Conservation (phyloP, 2,888 invertebrate species). For the Gari tellinella region DNA sequence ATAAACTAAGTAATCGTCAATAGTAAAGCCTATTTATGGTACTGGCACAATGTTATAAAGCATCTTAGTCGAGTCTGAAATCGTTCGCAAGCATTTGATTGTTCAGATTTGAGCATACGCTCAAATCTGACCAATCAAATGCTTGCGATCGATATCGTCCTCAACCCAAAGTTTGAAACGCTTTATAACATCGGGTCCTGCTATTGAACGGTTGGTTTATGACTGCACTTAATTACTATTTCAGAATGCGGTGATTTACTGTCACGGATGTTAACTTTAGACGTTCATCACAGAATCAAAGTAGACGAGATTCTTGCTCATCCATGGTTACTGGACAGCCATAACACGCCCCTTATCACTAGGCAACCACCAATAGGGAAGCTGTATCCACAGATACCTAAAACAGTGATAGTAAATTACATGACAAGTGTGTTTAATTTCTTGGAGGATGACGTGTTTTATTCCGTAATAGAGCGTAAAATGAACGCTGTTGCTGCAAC, state of each 20-base stretch:
- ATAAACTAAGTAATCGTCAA: too few species aligned
- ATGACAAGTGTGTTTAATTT: constrained; percentile 71
- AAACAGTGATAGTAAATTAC: constrained; percentile 67
- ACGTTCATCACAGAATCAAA: constrained; percentile 68
- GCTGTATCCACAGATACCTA: constrained; percentile 57
- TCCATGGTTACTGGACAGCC: constrained; percentile 68
- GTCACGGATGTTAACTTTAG: constrained; percentile 67
- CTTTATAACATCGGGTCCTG: too few species aligned
- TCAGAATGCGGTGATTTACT: constrained; percentile 73
- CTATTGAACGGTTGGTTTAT: too few species aligned
- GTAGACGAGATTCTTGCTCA: constrained; percentile 71
- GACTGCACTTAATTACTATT: too few species aligned
- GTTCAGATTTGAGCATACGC: too few species aligned
- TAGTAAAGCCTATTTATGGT: too few species aligned
- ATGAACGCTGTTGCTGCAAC: constrained; percentile 72
- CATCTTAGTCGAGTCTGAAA: too few species aligned
- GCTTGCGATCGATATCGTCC: too few species aligned
- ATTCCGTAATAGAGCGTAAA: constrained; percentile 70
- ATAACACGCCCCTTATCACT: constrained; percentile 55
- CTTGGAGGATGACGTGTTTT: constrained; percentile 70
- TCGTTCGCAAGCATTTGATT: too few species aligned
- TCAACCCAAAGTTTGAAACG: too few species aligned
- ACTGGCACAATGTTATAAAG: too few species aligned
- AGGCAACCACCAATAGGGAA: constrained; percentile 63
- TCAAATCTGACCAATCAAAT: too few species aligned